Conservation (phyloP, 2,797 vertebrate genomes). For the Nannoperca australis region DNA sequence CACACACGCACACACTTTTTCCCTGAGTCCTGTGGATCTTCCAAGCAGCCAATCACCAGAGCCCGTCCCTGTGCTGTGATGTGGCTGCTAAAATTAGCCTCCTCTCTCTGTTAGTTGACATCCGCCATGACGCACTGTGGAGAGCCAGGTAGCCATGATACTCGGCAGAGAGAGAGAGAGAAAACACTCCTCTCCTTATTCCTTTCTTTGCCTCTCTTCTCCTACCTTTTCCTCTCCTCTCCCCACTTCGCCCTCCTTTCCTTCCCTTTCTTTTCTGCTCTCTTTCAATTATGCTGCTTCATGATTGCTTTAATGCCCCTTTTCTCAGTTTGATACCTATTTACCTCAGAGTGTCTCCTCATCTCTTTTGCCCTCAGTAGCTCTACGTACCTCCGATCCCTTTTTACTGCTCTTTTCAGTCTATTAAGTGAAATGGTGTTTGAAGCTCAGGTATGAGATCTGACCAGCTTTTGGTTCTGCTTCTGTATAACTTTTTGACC, state of each 20-base stretch:
- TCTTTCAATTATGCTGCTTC: slow-evolving; percentile 5
- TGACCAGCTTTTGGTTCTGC: slow-evolving; percentile 20
- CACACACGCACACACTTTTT: slow-evolving; percentile 40
- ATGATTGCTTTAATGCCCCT: background rate
- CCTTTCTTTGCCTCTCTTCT: background rate
- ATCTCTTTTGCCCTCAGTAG: background rate
- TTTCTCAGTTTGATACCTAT: background rate
- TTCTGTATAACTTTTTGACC: slow-evolving; percentile 5
- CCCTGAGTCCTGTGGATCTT: slow-evolving; percentile 70
- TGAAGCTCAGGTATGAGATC: slow-evolving; percentile 1
- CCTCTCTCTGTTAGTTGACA: slow-evolving; percentile 77
- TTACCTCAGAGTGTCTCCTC: background rate
- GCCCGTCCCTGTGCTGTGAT: slow-evolving; percentile 66
- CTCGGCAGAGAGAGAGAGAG: slow-evolving; percentile 43
- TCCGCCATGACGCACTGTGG: slow-evolving; percentile 78
- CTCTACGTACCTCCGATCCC: background rate
- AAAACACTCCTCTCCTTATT: background rate
- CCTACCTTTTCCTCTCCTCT: background rate
- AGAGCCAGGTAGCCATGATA: slow-evolving; percentile 78
- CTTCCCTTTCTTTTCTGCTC: background rate
- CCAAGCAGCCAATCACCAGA: slow-evolving; percentile 78
- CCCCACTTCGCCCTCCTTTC: background rate
- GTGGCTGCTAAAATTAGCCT: slow-evolving; percentile 83
- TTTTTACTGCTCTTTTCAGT: background rate
- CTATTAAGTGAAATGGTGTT: background rate